Percentiles rank a stretch among this genome's conserved stretches.
phyloP scores from a whole-genome alignment of 1,140 invertebrate species.

The Drosophila ambigua region DNA sequence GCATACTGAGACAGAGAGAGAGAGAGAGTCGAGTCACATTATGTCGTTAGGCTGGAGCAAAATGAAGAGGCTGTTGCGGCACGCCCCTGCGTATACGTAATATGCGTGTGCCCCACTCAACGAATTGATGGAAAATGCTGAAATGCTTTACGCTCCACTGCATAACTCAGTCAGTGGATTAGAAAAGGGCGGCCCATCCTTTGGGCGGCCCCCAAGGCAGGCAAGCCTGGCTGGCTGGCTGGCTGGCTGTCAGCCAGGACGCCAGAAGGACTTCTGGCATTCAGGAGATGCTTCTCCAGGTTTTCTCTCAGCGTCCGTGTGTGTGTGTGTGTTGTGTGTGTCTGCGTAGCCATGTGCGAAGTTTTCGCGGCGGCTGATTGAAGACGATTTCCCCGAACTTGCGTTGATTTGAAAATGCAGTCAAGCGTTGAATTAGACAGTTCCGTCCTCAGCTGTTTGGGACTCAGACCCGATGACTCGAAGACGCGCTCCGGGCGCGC shows the following conservation, averaged over 20 bases:
- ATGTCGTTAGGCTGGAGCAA: conserved; percentile 75
- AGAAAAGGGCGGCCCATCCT: conserved; percentile 70
- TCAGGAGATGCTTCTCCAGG: conserved; percentile 33
- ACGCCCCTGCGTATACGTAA: conserved; percentile 78
- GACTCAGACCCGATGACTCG: not conserved
- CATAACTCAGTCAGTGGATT: conserved; percentile 81
- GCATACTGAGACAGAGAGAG: conserved; percentile 18
- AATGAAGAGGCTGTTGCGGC: conserved; percentile 79
- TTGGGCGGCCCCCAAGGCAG: not conserved
- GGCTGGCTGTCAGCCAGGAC: conserved; percentile 12
- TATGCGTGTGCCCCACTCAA: conserved; percentile 59
- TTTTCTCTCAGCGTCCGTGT: conserved; percentile 9
- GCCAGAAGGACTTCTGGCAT: not conserved
- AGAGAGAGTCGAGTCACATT: conserved; percentile 48
- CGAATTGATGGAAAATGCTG: conserved; percentile 81
- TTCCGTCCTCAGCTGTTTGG: conserved; percentile 39
- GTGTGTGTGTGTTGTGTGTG: conserved; percentile 10
- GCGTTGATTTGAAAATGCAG: conserved; percentile 80
- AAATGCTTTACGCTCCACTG: conserved; percentile 82
- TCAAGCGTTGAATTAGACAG: conserved; percentile 81
- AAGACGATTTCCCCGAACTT: conserved; percentile 79
- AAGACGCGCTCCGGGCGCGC: not conserved
- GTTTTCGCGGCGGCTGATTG: conserved; percentile 79
- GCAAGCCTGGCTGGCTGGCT: not conserved
- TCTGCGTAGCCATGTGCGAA: conserved; percentile 59